phyloP scores from a whole-genome alignment of 2,888 invertebrate genomes.

The Drosophila meridionalis region DNA sequence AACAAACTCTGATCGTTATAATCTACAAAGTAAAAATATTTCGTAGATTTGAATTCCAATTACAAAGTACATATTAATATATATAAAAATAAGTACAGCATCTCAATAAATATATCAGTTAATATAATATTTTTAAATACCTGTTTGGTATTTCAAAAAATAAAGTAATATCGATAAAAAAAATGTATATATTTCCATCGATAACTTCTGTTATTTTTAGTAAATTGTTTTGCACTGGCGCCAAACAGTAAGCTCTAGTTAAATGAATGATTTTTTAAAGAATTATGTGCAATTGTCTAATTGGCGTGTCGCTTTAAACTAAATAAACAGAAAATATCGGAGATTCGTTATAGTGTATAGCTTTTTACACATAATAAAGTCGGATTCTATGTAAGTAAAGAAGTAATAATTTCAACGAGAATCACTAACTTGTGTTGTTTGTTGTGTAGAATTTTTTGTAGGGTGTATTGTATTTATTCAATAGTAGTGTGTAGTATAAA shows the following conservation, averaged over 20 bases:
- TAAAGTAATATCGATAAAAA: not conserved
- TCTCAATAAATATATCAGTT: not conserved
- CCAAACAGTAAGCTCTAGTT: not conserved
- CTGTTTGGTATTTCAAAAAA: not conserved
- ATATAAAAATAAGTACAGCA: not conserved
- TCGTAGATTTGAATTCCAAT: not conserved
- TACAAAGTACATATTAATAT: not conserved
- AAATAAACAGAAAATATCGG: not conserved
- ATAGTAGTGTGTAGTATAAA: not conserved
- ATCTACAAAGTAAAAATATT: not conserved
- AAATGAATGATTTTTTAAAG: not conserved
- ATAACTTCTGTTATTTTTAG: not conserved
- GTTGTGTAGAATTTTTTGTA: too few species aligned
- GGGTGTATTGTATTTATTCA: too few species aligned
- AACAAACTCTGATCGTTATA: too few species aligned
- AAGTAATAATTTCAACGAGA: not conserved
- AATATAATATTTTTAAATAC: not conserved
- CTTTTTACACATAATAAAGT: not conserved
- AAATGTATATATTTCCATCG: not conserved
- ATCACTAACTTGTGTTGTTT: too few species aligned
- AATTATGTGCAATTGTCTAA: not conserved
- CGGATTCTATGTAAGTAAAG: not conserved
- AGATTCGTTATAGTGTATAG: not conserved
- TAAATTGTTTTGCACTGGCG: not conserved
- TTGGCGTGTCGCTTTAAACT: not conserved